Evolutionary conservation across 2,113 vertebrate genomes (phyloP), one percentile per base, ranked within the genome.

Genomic region (Eidolon helvum): DNA sequence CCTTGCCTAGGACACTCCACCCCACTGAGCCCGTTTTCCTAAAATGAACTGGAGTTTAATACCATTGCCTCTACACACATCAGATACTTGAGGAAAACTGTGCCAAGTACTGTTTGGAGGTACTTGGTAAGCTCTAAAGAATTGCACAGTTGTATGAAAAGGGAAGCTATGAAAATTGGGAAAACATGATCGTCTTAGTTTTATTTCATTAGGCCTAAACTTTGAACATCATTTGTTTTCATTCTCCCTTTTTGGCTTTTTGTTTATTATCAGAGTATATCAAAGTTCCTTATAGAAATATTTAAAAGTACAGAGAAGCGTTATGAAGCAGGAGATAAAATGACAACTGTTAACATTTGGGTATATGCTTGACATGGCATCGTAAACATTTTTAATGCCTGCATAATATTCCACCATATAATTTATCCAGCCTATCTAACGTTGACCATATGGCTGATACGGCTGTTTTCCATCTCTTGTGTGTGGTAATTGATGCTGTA

Each of bases 31-130:
- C 22, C 38, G 43, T 26, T 38, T 79, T 69, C 12, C 24, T 87
- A 9, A 35, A 16, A 11, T 10, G 11, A 6, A 48, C 15, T 8
- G 22, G 63, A 21, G 21, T 66, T 28, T 15, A 45, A 43, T 40
- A 19, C 66, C 63, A 12, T 30, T 1, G 0, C 19, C 61, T 66
- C 16, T n/a, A n/a, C 10, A 1, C 3, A 15, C 22, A 10, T n/a
- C 50, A 3, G 11, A 14, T 19, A 15, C 10, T 10, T 3, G 43
- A 78, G 68, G 50, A 28, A 33, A 21, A 7, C 28, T 50, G 15
- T 33, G 2, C 19, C 3, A 6, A 28, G 63, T 19, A 10, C 38
- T 43, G 0, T 4, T 7, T 0, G 4, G 22, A 57, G 15, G 66
- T 7, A 2, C 53, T 35, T 12, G 30, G 33, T 18, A 18, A 43